Base-by-base conservation (phyloP, 2,888 invertebrate species). In the Hymenopus coronatus region DNA sequence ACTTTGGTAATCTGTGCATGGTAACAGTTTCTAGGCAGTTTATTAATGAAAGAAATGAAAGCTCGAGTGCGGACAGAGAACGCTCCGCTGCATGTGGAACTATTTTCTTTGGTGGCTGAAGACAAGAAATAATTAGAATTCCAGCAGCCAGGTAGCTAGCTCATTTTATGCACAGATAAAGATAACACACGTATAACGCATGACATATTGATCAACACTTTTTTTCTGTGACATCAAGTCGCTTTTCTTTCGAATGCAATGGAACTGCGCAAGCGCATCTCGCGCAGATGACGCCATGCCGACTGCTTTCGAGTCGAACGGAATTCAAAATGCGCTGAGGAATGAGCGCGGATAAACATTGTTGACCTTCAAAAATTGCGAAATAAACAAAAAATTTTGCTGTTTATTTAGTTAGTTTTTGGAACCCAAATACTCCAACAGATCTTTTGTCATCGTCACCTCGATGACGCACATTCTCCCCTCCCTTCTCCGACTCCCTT, bases 371-470 rank as follows among this genome's bases (percentile, higher is more conserved):
- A 70, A 70, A 70, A 70, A 70, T 70, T 70, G 54, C 6, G 54
- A 25, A 70, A 6, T 70, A 70, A 70, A 70, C 20, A 70, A 20
- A 83, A 83, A 83, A 83, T 28, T 8, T n/a, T 70, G 28, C 28
- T 86, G 54, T 81, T 28, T 54, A 86, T 81, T 86, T 81, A 30
- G n/a, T 28, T 86, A n/a, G 27, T 20, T 84, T 84, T 30, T 12
- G 28, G n/a, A 81, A 81, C 89, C 86, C 89, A 82, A 83, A 70
- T 84, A 83, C 87, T 87, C 86, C 28, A 86, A 89, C 40, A 87
- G 86, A 89, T 87, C 89, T 89, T 89, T 89, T 89, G 89, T 89
- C 85, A n/a, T 89, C 83, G 30, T 85, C 84, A 70, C 54, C 54
- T 70, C 54, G 87, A 89, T 89, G 89, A 89, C 89, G 89, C 89